Base-by-base conservation (phyloP, 2,113 vertebrate genomes). In the Indri indri region DNA sequence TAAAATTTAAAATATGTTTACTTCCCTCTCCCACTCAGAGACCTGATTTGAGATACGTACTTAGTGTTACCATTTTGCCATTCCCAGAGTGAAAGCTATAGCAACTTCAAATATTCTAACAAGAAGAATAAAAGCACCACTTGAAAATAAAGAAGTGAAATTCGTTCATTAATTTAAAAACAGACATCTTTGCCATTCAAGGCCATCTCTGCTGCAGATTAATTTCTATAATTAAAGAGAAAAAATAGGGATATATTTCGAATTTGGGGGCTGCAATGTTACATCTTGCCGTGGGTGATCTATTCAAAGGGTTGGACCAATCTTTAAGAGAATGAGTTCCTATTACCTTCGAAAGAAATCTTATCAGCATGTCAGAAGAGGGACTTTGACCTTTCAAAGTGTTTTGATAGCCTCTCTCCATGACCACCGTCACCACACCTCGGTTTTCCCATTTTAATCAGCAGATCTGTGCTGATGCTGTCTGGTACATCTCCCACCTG, bases 361-460 rank as follows among this genome's bases (percentile, higher is more conserved):
- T 11, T 0, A 6, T 0, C 9, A 37, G 59, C 7, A 6, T 0
- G 14, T 32, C 79, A 30, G 54, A 66, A 66, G 27, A 50, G 14
- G 47, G 61, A 61, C 80, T 42, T 0, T 5, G 90, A 37, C 70
- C 74, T 76, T 94, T 47, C 16, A 32, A 40, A 40, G 47, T 17
- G 61, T 80, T 82, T 34, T 12, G n/a, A 71, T 81, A 74, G 65
- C 54, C 32, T 45, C 8, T 42, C 61, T 18, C 13, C 52, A 9
- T 4, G 34, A 14, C 6, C 34, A 18, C 6, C 12, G 7, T 27
- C 30, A 8, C 20, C 14, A 1, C 7, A 0, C 52, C 52, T 54
- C 17, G 17, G 87, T 37, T 23, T 71, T 8, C 74, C 73, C 34
- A 27, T 54, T 73, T 84, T 25, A 47, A 47, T 61, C 54, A 61